Conservation (phyloP, 2,797 vertebrate genomes). For the Amniataba percoides region DNA sequence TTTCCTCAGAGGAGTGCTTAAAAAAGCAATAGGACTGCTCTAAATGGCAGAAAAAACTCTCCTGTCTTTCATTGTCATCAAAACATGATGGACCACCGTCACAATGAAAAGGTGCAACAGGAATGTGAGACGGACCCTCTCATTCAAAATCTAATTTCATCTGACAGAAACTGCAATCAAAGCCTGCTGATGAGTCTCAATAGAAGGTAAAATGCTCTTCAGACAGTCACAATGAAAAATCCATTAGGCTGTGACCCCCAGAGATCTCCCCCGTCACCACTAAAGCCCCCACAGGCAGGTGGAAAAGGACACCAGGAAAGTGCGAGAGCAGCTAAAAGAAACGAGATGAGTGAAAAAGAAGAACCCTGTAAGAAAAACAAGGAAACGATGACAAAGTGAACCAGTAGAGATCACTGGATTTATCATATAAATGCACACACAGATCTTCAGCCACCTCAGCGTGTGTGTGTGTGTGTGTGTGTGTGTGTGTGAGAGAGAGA, state of each 20-base stretch:
- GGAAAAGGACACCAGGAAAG: slow-evolving; percentile 14
- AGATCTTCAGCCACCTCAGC: background rate
- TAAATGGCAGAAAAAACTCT: background rate
- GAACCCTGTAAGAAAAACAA: background rate
- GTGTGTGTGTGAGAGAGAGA: slow-evolving; percentile 6
- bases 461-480: slow-evolving; percentile 4
- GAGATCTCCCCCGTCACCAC: slow-evolving; percentile 12
- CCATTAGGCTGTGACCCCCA: slow-evolving; percentile 34
- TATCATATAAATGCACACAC: background rate
- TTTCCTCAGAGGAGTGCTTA: background rate
- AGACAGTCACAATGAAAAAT: slow-evolving; percentile 28
- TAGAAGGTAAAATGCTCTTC: slow-evolving; percentile 29
- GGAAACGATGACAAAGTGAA: background rate
- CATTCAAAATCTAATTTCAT: slow-evolving; percentile 26
- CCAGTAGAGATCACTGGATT: too few relatives aligned
- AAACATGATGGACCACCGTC: background rate
- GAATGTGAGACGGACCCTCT: background rate
- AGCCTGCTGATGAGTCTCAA: slow-evolving; percentile 33
- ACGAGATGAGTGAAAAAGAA: background rate
- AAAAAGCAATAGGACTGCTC: background rate
- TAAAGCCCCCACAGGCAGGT: background rate
- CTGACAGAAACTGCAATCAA: slow-evolving; percentile 16
- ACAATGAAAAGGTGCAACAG: background rate
- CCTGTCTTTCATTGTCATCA: background rate
- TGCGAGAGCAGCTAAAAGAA: background rate